These are phyloP conservation scores for Neoaliturus tenellus DNA, from an alignment of 2,888 invertebrate species.

Conservation along the genomic window DNA sequence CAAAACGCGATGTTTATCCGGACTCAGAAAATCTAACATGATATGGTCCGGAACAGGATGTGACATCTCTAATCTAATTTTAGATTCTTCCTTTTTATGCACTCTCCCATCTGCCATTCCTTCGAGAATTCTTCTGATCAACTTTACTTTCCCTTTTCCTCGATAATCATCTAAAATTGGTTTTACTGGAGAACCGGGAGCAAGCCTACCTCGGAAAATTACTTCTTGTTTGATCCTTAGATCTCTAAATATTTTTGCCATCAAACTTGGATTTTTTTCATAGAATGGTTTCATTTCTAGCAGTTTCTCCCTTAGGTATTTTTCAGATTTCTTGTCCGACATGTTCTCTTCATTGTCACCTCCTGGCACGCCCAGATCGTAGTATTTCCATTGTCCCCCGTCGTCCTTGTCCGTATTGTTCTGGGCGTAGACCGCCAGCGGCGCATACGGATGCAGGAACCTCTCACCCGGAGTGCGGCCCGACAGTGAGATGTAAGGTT, in stretches of 20 bases:
- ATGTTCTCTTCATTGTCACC: background rate
- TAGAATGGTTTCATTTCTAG: conserved; percentile 31
- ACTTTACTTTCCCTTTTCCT: background rate
- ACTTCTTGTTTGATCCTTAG: background rate
- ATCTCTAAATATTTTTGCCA: conserved; percentile 37
- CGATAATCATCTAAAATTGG: conserved; percentile 28
- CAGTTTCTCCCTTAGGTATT: background rate
- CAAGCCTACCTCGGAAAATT: conserved; percentile 26
- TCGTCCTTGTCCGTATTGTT: background rate
- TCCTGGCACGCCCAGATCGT: background rate
- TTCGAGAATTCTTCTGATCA: conserved; percentile 20
- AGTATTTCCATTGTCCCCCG: background rate
- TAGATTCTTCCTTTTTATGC: background rate
- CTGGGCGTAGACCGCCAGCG: conserved; percentile 20
- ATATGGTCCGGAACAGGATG: conserved; percentile 14
- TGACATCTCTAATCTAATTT: conserved; percentile 15
- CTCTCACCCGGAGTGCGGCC: background rate
- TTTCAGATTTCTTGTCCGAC: background rate
- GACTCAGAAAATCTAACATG: conserved; percentile 25
- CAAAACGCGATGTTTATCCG: background rate
- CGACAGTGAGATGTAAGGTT: background rate
- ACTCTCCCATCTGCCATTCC: conserved; percentile 3
- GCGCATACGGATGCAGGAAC: background rate
- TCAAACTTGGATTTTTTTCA: conserved; percentile 26
- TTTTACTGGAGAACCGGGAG: background rate